These are phyloP conservation scores for Galerucella pusilla DNA, from an alignment of 2,888 invertebrate genomes.

Conservation along the genomic window DNA sequence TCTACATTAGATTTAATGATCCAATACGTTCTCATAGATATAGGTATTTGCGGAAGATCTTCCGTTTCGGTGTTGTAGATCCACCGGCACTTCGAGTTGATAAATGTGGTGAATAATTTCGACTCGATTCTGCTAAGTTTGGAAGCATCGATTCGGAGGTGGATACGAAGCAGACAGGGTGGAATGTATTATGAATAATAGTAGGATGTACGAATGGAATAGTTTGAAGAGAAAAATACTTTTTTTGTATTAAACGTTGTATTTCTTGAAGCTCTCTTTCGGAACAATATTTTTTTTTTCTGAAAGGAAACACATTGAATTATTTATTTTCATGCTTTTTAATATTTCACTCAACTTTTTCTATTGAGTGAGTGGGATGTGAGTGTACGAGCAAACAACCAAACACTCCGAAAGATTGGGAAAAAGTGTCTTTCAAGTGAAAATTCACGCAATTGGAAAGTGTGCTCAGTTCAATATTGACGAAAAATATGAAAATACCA, in stretches of 20 bases:
- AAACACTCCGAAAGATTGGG: too few relatives aligned
- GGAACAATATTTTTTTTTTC: neutral
- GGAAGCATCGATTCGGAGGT: neutral
- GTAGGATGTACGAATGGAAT: neutral
- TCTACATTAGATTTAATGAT: neutral
- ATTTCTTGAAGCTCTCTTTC: neutral
- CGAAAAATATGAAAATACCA: too few relatives aligned
- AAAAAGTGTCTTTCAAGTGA: too few relatives aligned
- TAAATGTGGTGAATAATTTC: conserved; percentile 2
- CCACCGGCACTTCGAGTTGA: neutral
- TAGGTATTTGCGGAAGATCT: neutral
- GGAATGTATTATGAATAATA: neutral
- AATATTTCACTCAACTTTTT: neutral
- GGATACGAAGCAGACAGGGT: neutral
- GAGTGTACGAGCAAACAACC: too few relatives aligned
- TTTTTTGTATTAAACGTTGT: neutral
- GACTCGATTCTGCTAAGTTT: neutral
- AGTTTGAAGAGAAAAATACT: too few relatives aligned
- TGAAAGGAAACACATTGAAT: too few relatives aligned
- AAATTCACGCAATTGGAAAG: too few relatives aligned
- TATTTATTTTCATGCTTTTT: too few relatives aligned
- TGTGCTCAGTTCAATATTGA: too few relatives aligned
- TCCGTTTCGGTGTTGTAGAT: conserved; percentile 4
- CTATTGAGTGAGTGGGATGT: too few relatives aligned
- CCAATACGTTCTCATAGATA: neutral